A percentile compares a stretch with the other conserved stretches of the same genome.
Conservation (phyloP, 2,888 invertebrate genomes). For the Mystacides longicornis region DNA sequence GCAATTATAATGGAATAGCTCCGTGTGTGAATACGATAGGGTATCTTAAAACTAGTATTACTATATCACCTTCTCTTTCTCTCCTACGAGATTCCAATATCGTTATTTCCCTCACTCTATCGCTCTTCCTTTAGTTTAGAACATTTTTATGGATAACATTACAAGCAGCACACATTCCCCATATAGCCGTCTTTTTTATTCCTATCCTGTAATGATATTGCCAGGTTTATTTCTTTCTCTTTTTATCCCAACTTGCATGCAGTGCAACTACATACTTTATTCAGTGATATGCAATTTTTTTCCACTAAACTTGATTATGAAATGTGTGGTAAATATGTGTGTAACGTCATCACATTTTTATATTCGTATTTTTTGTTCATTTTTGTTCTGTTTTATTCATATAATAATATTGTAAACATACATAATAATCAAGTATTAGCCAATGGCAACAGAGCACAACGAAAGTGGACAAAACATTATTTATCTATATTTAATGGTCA, state of each 20-base stretch:
- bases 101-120: not conserved
- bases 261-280: not conserved
- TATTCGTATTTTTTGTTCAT: too few species aligned
- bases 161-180: not conserved
- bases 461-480: too few species aligned
- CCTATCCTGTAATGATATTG: not conserved
- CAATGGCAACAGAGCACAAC: too few species aligned
- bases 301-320: too few species aligned
- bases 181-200: not conserved
- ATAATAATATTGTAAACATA: too few species aligned
- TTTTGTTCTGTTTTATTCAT: too few species aligned
- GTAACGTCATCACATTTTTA: too few species aligned
- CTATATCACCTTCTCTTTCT: not conserved
- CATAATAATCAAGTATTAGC: too few species aligned
- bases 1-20: slow-evolving; percentile 6
- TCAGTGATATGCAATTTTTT: too few species aligned
- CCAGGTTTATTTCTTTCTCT: not conserved
- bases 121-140: not conserved
- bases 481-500: too few species aligned
- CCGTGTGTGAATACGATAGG: not conserved
- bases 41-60: not conserved
- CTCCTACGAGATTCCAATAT: not conserved
- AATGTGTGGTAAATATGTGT: too few species aligned
- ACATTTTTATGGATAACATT: not conserved
- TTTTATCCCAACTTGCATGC: not conserved